Base-by-base conservation (phyloP, 2,888 invertebrate species). In the Cryptophagus acutangulus region DNA sequence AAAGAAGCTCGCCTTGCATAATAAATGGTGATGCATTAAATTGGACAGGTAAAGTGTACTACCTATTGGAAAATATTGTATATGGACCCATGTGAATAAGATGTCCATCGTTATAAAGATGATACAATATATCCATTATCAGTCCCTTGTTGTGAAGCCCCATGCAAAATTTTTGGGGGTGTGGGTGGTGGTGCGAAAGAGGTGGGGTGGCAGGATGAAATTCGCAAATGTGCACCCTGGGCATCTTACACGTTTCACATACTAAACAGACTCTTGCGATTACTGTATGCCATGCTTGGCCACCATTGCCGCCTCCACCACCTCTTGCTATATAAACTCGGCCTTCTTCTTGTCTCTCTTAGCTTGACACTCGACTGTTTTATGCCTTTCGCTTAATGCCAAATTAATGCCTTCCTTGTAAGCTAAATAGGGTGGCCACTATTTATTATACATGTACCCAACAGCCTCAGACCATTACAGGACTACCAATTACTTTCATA, bases 111-210 rank as follows among this genome's bases (percentile, higher is more conserved):
- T 47, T 26, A 43, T 50, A 40, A 62, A 63, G 63, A 65, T 63
- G 66, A 66, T 66, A 65, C 65, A 65, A 65, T 65, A 61, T 64
- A 65, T 63, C 65, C 65, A 66, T 66, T 65, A 65, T 65, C 63
- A 63, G 58, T 51, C 59, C 62, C 64, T 57, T 49, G 25, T n/a
- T n/a, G n/a, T n/a, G n/a, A n/a, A n/a, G n/a, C n/a, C n/a, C n/a
- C n/a, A n/a, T n/a, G n/a, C n/a, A n/a, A n/a, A n/a, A n/a, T n/a
- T n/a, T n/a, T n/a, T n/a, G n/a, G n/a, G n/a, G n/a, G n/a, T n/a
- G n/a, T n/a, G n/a, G n/a, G 14, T n/a, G 26, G 52, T 45, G 52
- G 53, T 49, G n/a, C n/a, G n/a, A n/a, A n/a, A n/a, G n/a, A n/a
- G n/a, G 14, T 29, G 26, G 12, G 38, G 31, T 17, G 36, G 36